These are phyloP conservation scores for Drosophila mimica DNA, from an alignment of 2,888 invertebrate genomes.

Conservation along the genomic window DNA sequence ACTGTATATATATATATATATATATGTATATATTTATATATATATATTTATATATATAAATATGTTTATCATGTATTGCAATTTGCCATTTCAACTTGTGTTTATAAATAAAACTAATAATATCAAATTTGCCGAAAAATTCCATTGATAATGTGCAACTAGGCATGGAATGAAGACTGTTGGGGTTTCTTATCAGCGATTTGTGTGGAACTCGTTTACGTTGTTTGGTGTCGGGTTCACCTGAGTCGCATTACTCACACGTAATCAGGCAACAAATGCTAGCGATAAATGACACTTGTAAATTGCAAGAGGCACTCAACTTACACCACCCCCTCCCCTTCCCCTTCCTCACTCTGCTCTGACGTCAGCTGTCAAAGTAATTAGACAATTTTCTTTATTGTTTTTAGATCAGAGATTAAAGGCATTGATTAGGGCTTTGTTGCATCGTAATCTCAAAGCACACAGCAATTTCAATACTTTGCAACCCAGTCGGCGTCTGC, in stretches of 20 bases:
- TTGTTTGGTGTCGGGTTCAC: constrained; percentile 15
- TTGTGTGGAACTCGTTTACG: constrained; percentile 16
- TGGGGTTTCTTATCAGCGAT: constrained; percentile 38
- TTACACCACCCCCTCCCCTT: not conserved
- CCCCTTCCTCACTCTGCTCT: constrained; percentile 5
- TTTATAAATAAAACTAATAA: constrained; percentile 46
- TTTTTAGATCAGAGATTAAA: not conserved
- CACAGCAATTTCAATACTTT: constrained; percentile 12
- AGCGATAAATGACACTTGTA: constrained; percentile 33
- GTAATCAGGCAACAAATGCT: constrained; percentile 21
- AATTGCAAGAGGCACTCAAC: constrained; percentile 5
- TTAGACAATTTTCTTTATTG: constrained; percentile 26
- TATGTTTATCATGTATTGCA: constrained; percentile 28
- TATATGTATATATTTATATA: no score
- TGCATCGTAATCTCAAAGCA: no score
- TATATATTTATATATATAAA: not conserved
- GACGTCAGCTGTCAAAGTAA: constrained; percentile 51
- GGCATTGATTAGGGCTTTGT: not conserved
- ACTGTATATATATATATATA: not conserved
- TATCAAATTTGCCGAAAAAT: constrained; percentile 46
- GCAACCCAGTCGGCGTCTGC: not conserved
- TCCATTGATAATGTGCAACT: constrained; percentile 56
- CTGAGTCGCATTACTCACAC: constrained; percentile 45
- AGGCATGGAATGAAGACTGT: not conserved
- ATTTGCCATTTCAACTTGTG: constrained; percentile 26